Evolutionary conservation across 2,113 vertebrate species (phyloP).

Genomic region (Cyanoderma ruficeps): DNA sequence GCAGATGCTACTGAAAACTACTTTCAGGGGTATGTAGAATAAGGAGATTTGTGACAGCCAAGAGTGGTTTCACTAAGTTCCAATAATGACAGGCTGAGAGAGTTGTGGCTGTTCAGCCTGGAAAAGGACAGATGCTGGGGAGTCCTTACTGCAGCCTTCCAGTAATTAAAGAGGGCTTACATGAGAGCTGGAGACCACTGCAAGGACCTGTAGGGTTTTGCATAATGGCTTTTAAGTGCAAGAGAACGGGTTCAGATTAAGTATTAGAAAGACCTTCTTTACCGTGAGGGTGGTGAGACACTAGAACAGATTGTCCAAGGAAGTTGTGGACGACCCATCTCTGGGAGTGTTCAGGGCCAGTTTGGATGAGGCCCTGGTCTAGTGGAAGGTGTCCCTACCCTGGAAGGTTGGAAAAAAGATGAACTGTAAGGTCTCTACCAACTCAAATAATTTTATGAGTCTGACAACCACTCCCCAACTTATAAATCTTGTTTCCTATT

Average conservation of each 20-base stretch:
- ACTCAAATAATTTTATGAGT: background rate
- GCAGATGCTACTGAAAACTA: background rate
- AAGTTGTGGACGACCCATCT: background rate
- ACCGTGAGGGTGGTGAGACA: background rate
- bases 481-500: background rate
- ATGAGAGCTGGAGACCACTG: background rate
- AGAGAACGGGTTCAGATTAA: background rate
- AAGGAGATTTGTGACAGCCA: background rate
- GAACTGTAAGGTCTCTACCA: background rate
- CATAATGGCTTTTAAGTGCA: background rate
- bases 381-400: background rate
- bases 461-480: background rate
- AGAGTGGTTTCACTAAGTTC: background rate
- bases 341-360: background rate
- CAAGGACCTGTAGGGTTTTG: background rate
- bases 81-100: background rate
- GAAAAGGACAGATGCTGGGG: background rate
- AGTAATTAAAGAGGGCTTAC: background rate
- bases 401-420: background rate
- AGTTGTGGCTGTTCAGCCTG: background rate
- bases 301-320: background rate
- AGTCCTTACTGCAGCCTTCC: background rate
- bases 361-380: background rate
- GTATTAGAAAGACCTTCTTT: background rate
- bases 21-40: background rate